Percentiles rank a stretch among this genome's conserved stretches.
Conservation (phyloP, 2,113 vertebrate species). For the Strix aluco region DNA sequence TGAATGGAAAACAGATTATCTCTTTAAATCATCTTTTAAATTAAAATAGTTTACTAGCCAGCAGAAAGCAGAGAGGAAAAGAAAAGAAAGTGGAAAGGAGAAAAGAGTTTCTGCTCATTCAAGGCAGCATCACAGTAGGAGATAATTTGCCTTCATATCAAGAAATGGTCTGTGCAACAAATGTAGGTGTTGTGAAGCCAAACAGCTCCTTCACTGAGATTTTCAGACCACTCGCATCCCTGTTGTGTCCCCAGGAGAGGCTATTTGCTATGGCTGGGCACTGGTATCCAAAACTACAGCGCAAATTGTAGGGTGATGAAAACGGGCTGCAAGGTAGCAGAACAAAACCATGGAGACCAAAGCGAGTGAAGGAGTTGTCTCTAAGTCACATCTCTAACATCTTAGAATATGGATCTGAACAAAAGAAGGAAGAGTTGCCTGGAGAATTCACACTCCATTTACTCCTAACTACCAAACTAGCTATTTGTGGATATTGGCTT, state of each 20-base stretch:
- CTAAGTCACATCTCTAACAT: background rate
- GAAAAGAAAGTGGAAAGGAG: background rate
- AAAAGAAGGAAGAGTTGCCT: background rate
- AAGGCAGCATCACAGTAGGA: background rate
- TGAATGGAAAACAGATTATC: slow-evolving; percentile 50
- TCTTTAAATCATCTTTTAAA: slow-evolving; percentile 44
- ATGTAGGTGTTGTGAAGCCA: background rate
- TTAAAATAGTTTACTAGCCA: background rate
- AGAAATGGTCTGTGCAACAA: background rate
- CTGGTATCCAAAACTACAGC: background rate
- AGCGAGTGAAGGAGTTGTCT: background rate
- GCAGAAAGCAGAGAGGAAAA: background rate
- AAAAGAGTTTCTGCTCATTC: background rate
- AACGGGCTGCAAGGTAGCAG: background rate
- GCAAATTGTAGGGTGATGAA: background rate
- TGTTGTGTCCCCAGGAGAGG: background rate
- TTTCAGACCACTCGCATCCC: background rate
- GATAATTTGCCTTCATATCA: background rate
- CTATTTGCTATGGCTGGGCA: background rate
- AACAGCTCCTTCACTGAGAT: background rate
- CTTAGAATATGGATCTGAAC: background rate
- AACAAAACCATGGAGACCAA: background rate
- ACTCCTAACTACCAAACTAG: background rate
- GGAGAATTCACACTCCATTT: slow-evolving; percentile 3
- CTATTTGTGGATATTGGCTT: background rate